Base-by-base conservation (phyloP, 64 coral and sea anemone genomes). In the Catalaphyllia jardinei region DNA sequence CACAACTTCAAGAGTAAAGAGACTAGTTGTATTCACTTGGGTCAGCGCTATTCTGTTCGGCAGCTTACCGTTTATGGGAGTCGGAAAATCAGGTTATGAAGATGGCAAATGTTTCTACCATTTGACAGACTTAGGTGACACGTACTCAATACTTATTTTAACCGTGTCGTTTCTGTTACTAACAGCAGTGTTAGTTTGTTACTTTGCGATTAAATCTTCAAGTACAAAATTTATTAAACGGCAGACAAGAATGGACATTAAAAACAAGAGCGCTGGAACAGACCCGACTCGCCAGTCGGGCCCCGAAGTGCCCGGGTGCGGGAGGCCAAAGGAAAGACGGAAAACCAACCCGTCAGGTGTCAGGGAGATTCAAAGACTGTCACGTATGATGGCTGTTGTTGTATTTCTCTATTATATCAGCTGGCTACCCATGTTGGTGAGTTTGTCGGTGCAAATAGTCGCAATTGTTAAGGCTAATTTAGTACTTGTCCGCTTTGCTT, bases 351-450 rank as follows among this genome's bases (percentile, higher is more conserved):
- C 42, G 3, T 46, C 42, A 46, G 42, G 42, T 46, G 42, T 46
- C 42, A 46, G 5, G 42, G 42, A 46, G 73, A 91, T 95, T 24
- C 80, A 88, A 22, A 79, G 86, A 72, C 82, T 99, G 35, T 95
- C 93, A 0, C 86, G 46, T 2, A 95, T 95, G 90, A 95, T 99
- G 96, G 94, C 93, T 16, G 60, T 95, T 30, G 96, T 99, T 19
- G 88, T 95, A 12, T 63, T 95, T 29, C 50, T 99, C 16, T 99
- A 99, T 51, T 99, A 95, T 27, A 76, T 99, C 20, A 99, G 93
- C 72, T 99, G 93, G 93, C 73, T 99, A 17, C 96, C 96, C 22
- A 92, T 99, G 86, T 67, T 99, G 93, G 96, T 99, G 67, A 88
- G 96, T 88, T n/a, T 25, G 11, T 69, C 65, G 65, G 22, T 1